Evolutionary conservation across 2,797 vertebrate species (phyloP).

Genomic region (Pangasius krempfi): DNA sequence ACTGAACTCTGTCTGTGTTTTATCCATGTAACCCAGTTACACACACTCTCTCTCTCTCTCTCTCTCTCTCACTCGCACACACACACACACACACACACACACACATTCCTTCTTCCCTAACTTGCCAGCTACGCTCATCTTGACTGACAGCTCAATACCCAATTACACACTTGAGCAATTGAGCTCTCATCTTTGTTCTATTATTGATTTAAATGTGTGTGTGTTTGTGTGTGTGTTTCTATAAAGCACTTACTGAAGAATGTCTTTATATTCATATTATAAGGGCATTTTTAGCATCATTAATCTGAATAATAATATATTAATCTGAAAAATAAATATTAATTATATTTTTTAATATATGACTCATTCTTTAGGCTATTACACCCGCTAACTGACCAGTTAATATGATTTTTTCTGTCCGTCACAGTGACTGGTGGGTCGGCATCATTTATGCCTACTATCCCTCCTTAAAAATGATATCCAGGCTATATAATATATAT

Average conservation of each 20-base stretch:
- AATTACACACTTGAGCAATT: not conserved
- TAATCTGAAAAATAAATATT: not conserved
- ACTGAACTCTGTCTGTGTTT: not conserved
- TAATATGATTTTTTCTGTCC: not conserved
- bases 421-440: not conserved
- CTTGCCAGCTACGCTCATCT: not conserved
- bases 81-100: not conserved
- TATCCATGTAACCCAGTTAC: not conserved
- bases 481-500: not conserved
- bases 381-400: not conserved
- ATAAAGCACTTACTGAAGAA: not conserved
- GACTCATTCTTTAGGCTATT: not conserved
- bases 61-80: not conserved
- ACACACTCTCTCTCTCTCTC: not conserved
- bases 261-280: not conserved
- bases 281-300: not conserved
- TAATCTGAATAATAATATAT: not conserved
- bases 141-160: constrained; percentile 11
- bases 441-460: not conserved
- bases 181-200: constrained; percentile 14
- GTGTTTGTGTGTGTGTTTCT: constrained; percentile 10
- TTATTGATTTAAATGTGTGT: not conserved
- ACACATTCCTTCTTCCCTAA: not conserved
- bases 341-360: not conserved
- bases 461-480: not conserved